A percentile compares a stretch with the other conserved stretches of the same genome.
Evolutionary conservation across 2,888 invertebrate species (phyloP).

Genomic region (Mimas tiliae): DNA sequence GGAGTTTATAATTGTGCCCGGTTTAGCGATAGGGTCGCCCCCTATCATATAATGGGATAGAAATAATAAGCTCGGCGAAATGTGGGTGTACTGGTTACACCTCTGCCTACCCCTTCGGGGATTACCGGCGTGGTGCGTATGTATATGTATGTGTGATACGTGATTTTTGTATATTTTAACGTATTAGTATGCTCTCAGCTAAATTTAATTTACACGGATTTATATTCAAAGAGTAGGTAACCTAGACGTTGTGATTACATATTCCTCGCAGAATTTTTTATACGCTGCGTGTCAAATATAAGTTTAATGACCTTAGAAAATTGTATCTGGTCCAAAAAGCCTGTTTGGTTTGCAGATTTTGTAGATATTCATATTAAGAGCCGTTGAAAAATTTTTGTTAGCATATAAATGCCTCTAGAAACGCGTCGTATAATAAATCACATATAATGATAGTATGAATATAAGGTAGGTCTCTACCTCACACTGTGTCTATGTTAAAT

Average conservation of each 20-base stretch:
- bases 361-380: neutral
- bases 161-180: neutral
- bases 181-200: neutral
- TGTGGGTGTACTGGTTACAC: too few species aligned
- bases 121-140: too few species aligned
- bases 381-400: neutral
- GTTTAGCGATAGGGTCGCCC: too few species aligned
- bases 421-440: neutral
- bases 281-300: neutral
- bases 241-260: neutral
- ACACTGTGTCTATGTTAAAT: too few species aligned
- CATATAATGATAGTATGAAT: neutral
- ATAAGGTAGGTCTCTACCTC: too few species aligned
- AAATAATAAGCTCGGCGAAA: too few species aligned
- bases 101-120: too few species aligned
- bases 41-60: too few species aligned
- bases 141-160: too few species aligned
- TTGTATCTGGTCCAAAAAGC: constrained; percentile 4
- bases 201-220: neutral
- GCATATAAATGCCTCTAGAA: neutral
- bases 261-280: neutral
- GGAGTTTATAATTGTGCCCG: too few species aligned
- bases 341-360: constrained; percentile 1
- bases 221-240: neutral
- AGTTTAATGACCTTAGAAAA: constrained; percentile 10